A percentile compares a stretch with the other conserved stretches of the same genome.
These are phyloP conservation scores for Microtus oregoni DNA, from an alignment of 2,113 vertebrate genomes.

Conservation along the genomic window DNA sequence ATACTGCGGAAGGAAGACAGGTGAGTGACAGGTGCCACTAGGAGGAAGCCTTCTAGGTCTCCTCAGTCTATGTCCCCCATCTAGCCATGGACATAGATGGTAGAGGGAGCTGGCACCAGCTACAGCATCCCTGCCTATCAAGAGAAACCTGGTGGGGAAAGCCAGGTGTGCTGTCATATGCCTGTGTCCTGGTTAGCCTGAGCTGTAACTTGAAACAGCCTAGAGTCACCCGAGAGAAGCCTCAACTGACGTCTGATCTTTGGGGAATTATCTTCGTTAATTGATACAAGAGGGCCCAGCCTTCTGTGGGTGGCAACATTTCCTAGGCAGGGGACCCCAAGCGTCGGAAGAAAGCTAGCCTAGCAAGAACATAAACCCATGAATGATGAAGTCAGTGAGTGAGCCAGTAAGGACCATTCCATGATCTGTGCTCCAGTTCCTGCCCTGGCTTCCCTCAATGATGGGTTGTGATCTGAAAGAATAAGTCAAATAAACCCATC, in stretches of 20 bases:
- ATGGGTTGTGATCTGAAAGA: neutral
- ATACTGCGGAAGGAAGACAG: conserved; percentile 61
- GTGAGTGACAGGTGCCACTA: accelerated
- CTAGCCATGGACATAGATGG: neutral
- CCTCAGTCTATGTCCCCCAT: neutral
- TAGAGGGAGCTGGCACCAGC: conserved; percentile 77
- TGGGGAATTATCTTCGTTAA: neutral
- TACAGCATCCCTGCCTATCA: conserved; percentile 83
- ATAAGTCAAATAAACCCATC: neutral
- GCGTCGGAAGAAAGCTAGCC: neutral
- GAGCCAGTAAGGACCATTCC: neutral
- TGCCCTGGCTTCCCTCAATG: neutral
- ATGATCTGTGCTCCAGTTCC: neutral
- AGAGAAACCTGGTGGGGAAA: conserved; percentile 87
- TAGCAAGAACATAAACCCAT: too few species aligned
- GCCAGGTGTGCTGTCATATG: neutral
- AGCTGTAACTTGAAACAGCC: too few species aligned
- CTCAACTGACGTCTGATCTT: neutral
- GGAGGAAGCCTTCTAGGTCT: neutral
- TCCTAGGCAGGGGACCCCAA: neutral
- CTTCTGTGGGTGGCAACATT: neutral
- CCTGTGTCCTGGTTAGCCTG: neutral
- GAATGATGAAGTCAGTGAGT: neutral
- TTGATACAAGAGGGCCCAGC: neutral
- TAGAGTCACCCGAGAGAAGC: neutral